phyloP scores from a whole-genome alignment of 2,113 vertebrate genomes.

The Dasypus novemcinctus region DNA sequence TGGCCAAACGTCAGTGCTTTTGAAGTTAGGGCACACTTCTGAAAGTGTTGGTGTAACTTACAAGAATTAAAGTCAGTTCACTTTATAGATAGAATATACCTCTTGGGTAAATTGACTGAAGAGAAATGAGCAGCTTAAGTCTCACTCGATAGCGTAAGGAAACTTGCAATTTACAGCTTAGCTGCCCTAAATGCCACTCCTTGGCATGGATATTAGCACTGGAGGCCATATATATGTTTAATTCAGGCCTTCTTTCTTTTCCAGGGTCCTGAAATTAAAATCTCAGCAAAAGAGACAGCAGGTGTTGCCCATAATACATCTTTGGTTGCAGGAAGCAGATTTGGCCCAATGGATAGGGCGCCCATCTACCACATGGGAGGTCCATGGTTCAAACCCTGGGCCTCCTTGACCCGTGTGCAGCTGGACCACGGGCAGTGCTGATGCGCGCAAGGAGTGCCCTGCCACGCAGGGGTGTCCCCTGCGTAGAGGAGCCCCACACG shows the following conservation, averaged over 20 bases:
- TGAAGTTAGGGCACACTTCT: background rate
- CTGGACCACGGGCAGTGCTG: too few relatives aligned
- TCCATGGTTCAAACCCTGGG: too few relatives aligned
- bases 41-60: background rate
- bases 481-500: too few relatives aligned
- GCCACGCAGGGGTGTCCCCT: too few relatives aligned
- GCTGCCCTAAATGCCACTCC: background rate
- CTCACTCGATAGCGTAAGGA: background rate
- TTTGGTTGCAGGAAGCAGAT: too few relatives aligned
- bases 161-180: background rate
- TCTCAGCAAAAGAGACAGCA: background rate
- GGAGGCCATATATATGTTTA: background rate
- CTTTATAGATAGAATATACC: background rate
- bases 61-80: background rate
- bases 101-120: too few relatives aligned
- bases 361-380: too few relatives aligned
- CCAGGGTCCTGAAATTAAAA: background rate
- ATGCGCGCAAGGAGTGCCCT: too few relatives aligned
- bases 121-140: background rate
- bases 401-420: too few relatives aligned
- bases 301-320: background rate
- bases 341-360: too few relatives aligned
- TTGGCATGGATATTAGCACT: background rate
- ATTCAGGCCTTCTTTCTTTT: background rate
- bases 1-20: background rate